These are phyloP conservation scores for Vanessa cardui DNA, from an alignment of 2,888 invertebrate genomes.

Conservation along the genomic window DNA sequence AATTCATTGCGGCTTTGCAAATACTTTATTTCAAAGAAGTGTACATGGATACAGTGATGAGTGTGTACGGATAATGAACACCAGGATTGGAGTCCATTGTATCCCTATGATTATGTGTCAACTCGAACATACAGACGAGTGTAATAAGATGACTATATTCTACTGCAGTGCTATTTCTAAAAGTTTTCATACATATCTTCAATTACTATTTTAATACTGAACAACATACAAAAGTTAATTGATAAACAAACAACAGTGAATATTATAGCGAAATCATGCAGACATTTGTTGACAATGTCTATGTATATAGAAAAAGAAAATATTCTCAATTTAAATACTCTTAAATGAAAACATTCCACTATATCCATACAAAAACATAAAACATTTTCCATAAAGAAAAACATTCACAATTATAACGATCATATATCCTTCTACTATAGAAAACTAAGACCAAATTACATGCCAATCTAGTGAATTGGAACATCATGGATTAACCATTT, in stretches of 20 bases:
- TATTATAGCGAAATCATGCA: too few species aligned
- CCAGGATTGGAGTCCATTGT: too few species aligned
- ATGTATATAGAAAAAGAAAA: too few species aligned
- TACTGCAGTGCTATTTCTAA: background rate
- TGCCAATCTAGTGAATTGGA: slow-evolving; percentile 19
- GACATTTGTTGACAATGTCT: too few species aligned
- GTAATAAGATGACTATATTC: background rate
- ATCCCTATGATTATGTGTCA: too few species aligned
- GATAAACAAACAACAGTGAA: too few species aligned
- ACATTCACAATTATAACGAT: background rate
- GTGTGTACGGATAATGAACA: too few species aligned
- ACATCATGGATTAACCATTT: slow-evolving; percentile 15
- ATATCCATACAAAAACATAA: background rate
- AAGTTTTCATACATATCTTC: background rate
- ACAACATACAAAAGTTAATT: too few species aligned
- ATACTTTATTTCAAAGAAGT: too few species aligned
- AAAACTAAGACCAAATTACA: slow-evolving; percentile 31
- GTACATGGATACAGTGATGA: too few species aligned
- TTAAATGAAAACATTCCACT: slow-evolving; percentile 1
- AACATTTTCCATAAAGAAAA: background rate
- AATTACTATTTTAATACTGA: background rate
- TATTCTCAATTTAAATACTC: background rate
- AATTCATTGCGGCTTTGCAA: too few species aligned
- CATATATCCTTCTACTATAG: background rate
- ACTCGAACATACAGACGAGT: background rate